These are phyloP conservation scores for Pomacea maculata DNA, from an alignment of 1,140 invertebrate genomes.

Conservation along the genomic window DNA sequence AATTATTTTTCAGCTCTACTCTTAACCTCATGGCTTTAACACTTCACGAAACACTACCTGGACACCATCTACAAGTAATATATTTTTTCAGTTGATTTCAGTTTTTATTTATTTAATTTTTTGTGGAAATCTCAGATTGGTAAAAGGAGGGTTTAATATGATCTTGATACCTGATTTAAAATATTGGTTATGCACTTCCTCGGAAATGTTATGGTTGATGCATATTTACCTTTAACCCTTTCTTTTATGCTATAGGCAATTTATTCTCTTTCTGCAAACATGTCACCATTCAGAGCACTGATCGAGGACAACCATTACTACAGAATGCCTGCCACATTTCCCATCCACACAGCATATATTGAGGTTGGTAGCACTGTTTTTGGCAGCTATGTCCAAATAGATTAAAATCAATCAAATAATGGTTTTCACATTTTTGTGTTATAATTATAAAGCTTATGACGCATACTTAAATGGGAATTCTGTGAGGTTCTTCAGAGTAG, in stretches of 20 bases:
- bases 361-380: constrained; percentile 40
- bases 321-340: constrained; percentile 57
- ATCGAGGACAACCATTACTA: constrained; percentile 51
- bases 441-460: no score
- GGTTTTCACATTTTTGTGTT: no score
- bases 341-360: constrained; percentile 58
- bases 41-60: constrained; percentile 63
- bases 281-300: constrained; percentile 49
- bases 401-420: no score
- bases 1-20: constrained; percentile 42
- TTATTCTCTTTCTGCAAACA: constrained; percentile 26
- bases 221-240: background rate
- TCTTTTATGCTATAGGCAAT: constrained; percentile 6
- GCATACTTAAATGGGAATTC: no score
- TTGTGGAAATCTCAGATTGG: background rate
- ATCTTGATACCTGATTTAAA: no score
- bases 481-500: no score
- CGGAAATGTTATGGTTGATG: no score
- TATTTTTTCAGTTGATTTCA: constrained; percentile 17
- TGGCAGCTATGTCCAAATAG: no score
- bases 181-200: no score
- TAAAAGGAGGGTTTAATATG: no score
- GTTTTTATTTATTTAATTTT: constrained; percentile 7
- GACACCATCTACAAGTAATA: constrained; percentile 62
- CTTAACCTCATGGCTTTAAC: constrained; percentile 57